These are phyloP conservation scores for Rotaria socialis DNA, from an alignment of 2,888 invertebrate genomes.

Conservation along the genomic window DNA sequence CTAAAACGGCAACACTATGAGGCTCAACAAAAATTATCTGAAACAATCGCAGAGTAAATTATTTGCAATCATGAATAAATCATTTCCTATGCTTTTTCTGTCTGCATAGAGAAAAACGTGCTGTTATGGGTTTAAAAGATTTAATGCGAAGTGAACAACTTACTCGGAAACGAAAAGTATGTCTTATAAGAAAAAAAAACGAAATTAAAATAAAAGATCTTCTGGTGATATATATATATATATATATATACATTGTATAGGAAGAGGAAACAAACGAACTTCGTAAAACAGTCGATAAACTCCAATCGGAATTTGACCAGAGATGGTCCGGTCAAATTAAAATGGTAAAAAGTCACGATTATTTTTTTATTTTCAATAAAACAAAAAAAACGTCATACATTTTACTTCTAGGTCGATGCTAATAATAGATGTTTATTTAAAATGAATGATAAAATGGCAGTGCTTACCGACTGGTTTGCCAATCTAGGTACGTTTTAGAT, in stretches of 20 bases:
- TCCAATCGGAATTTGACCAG: neutral
- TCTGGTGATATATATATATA: too few relatives aligned
- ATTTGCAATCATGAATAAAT: too few relatives aligned
- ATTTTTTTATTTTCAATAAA: neutral
- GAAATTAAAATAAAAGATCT: too few relatives aligned
- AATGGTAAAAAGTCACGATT: neutral
- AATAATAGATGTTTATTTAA: neutral
- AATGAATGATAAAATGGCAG: constrained; percentile 24
- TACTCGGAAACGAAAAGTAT: neutral
- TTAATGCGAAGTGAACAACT: neutral
- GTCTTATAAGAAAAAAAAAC: too few relatives aligned
- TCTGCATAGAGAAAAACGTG: neutral
- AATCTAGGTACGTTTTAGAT: neutral
- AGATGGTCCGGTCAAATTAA: constrained; percentile 2
- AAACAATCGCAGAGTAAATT: neutral
- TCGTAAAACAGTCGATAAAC: neutral
- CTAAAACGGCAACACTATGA: constrained; percentile 32
- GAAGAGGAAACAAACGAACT: neutral
- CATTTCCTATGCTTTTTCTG: too few relatives aligned
- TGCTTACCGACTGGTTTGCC: neutral
- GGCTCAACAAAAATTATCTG: constrained; percentile 2
- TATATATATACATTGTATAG: neutral
- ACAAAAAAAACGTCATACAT: neutral
- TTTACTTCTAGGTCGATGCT: neutral
- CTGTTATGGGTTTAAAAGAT: neutral